Evolutionary conservation across 2,797 vertebrate genomes (phyloP).

Genomic region (Rachycentron canadum): DNA sequence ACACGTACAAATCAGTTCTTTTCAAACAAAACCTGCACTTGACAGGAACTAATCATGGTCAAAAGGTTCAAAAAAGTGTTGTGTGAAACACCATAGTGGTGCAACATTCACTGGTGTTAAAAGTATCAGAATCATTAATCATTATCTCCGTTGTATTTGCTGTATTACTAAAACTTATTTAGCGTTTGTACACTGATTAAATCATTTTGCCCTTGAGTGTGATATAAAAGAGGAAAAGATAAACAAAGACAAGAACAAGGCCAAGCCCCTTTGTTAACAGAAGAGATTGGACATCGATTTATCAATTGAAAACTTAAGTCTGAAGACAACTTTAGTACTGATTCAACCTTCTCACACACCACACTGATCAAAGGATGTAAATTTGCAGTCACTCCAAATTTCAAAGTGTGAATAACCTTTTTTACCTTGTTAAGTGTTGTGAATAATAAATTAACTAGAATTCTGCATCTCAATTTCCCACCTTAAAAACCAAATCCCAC

Average conservation of each 20-base stretch:
- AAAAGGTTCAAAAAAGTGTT: no score
- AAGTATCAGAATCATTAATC: no score
- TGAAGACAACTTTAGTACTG: not conserved
- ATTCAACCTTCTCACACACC: not conserved
- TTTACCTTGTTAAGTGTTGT: not conserved
- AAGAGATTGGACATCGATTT: slow-evolving; percentile 10
- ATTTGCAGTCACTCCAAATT: not conserved
- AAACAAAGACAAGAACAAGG: not conserved
- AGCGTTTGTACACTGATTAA: no score
- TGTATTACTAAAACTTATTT: no score
- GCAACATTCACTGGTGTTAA: no score
- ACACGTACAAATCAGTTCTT: no score
- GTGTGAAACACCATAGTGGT: no score
- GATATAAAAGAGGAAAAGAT: not conserved
- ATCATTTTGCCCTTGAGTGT: no score
- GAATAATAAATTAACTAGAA: not conserved
- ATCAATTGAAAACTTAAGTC: not conserved
- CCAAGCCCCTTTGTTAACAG: not conserved
- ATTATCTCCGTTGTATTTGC: no score
- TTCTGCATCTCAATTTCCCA: slow-evolving; percentile 10
- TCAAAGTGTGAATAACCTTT: not conserved
- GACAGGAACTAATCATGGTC: no score
- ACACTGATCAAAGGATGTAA: not conserved
- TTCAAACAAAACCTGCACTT: no score
- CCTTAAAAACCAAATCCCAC: no score